phyloP scores from a whole-genome alignment of 2,888 invertebrate genomes.

The Cheilosia pagana region DNA sequence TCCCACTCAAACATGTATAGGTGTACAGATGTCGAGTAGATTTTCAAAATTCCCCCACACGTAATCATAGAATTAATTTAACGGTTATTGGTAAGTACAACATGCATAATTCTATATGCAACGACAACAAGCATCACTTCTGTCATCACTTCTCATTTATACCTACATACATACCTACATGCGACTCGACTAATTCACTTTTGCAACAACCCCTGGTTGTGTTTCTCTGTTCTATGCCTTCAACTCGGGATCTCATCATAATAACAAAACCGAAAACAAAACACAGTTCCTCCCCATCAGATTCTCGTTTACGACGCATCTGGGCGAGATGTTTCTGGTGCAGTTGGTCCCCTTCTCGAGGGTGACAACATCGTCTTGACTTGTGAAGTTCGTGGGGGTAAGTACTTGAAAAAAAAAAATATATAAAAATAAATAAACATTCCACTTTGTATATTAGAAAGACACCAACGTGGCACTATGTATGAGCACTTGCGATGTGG shows the following conservation, averaged over 20 bases:
- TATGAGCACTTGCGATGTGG: conserved; percentile 53
- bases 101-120: background rate
- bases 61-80: conserved; percentile 94
- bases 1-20: conserved; percentile 77
- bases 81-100: conserved; percentile 93
- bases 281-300: conserved; percentile 93
- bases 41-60: conserved; percentile 94
- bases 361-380: conserved; percentile 91
- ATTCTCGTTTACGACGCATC: conserved; percentile 93
- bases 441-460: conserved; percentile 34
- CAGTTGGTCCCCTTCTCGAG: conserved; percentile 92
- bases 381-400: conserved; percentile 95
- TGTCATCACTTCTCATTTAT: background rate
- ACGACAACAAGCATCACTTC: conserved; percentile 8
- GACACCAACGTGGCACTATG: conserved; percentile 28
- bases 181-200: conserved; percentile 32
- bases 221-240: conserved; percentile 14
- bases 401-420: conserved; percentile 81
- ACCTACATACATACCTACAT: background rate
- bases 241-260: conserved; percentile 52
- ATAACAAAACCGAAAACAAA: conserved; percentile 18
- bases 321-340: conserved; percentile 91
- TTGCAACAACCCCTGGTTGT: conserved; percentile 27
- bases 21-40: conserved; percentile 94
- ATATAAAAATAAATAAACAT: conserved; percentile 21